A percentile compares a stretch with the other conserved stretches of the same genome.
Evolutionary conservation across 2,797 vertebrate genomes (phyloP).

Genomic region (Chelon labrosus): DNA sequence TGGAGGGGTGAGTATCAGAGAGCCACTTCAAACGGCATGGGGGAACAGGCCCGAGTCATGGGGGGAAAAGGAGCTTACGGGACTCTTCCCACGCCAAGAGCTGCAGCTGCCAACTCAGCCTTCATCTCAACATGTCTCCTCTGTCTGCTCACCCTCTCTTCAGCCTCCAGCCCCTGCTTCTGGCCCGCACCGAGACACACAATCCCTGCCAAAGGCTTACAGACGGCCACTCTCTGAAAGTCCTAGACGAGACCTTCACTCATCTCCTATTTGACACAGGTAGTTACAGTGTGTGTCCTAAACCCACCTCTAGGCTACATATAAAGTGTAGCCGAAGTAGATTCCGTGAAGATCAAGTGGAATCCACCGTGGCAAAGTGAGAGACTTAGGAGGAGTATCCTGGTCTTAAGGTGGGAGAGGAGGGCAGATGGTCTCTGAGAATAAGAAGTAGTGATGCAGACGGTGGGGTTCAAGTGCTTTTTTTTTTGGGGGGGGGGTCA

Average conservation of each 20-base stretch:
- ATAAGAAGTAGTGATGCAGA: conserved; percentile 25
- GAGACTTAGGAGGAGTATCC: conserved; percentile 42
- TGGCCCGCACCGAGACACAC: conserved; percentile 27
- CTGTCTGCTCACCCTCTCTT: conserved; percentile 39
- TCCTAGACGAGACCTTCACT: conserved; percentile 54
- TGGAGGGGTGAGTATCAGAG: conserved; percentile 60
- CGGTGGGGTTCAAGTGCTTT: conserved; percentile 11
- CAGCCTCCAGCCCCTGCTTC: conserved; percentile 36
- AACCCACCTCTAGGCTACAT: conserved; percentile 48
- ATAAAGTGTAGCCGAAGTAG: conserved; percentile 13
- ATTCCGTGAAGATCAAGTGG: conserved; percentile 28
- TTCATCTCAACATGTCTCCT: conserved; percentile 48
- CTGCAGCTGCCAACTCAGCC: conserved; percentile 66
- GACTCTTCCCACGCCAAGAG: conserved; percentile 62
- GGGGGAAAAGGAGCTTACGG: conserved; percentile 47
- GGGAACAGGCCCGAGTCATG: conserved; percentile 54
- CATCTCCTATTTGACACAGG: conserved; percentile 53
- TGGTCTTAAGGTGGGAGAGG: conserved; percentile 49
- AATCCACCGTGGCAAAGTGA: conserved; percentile 43
- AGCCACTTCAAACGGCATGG: conserved; percentile 76
- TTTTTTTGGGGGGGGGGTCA: conserved; percentile 31
- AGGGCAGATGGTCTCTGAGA: conserved; percentile 55
- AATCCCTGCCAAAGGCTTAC: conserved; percentile 39
- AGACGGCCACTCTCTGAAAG: conserved; percentile 38
- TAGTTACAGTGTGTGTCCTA: conserved; percentile 52